A percentile compares a stretch with the other conserved stretches of the same genome.
phyloP scores from a whole-genome alignment of 2,113 vertebrate species.

The Entosphenus tridentatus region DNA sequence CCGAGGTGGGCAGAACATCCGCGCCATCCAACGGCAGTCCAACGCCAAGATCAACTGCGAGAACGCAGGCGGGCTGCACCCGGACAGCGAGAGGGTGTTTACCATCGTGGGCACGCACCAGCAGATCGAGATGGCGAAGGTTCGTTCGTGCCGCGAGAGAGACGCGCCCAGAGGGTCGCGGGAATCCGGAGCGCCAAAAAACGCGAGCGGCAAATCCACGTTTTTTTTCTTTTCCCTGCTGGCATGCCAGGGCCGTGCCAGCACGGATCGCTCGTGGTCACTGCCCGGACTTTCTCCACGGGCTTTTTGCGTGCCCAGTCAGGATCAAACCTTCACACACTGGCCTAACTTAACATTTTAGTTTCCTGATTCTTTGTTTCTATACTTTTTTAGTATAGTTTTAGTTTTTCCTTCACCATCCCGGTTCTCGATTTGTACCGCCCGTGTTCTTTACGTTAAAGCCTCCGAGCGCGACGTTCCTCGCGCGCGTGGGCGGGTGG shows the following conservation, averaged over 20 bases:
- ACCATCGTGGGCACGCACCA: constrained; percentile 36
- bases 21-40: constrained; percentile 34
- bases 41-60: constrained; percentile 40
- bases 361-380: no score
- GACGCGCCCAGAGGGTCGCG: not conserved
- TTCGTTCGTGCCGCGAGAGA: constrained; percentile 14
- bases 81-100: constrained; percentile 19
- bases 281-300: not conserved
- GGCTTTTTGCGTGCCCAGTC: no score
- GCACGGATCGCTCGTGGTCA: not conserved
- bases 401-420: no score
- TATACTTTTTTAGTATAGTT: no score
- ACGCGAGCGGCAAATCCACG: not conserved
- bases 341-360: no score
- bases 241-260: not conserved
- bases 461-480: no score
- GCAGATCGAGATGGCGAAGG: constrained; percentile 47
- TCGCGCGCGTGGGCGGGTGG: not conserved
- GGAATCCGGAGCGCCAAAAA: no score
- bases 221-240: not conserved
- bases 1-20: constrained; percentile 48
- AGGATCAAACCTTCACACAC: no score
- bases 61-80: constrained; percentile 14
- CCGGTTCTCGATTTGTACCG: no score
- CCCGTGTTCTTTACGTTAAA: no score